Percentiles rank a stretch among this genome's conserved stretches.
phyloP scores from a whole-genome alignment of 2,888 invertebrate genomes.

The Drosophila anomalata region DNA sequence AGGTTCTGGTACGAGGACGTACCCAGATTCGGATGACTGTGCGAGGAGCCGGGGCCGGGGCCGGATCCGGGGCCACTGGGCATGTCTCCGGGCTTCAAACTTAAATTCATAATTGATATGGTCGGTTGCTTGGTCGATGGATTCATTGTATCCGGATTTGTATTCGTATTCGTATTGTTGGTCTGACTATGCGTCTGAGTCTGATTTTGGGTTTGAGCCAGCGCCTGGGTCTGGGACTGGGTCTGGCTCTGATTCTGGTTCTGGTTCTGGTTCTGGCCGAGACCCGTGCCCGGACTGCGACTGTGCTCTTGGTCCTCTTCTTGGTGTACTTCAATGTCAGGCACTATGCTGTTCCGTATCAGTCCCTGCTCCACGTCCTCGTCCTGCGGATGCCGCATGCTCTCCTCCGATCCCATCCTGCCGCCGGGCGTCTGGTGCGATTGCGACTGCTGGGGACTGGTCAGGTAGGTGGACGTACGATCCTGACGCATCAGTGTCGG shows the following conservation, averaged over 20 bases:
- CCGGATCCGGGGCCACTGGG: conserved; percentile 8
- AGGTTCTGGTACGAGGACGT: conserved; percentile 85
- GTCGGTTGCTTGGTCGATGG: conserved; percentile 85
- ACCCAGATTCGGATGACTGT: conserved; percentile 71
- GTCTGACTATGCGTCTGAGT: conserved; percentile 7
- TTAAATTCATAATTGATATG: conserved; percentile 84
- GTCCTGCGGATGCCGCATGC: conserved; percentile 85
- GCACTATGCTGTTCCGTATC: conserved; percentile 81
- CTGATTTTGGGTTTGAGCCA: neutral
- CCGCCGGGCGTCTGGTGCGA: conserved; percentile 83
- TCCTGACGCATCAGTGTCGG: conserved; percentile 94
- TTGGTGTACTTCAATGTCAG: conserved; percentile 85
- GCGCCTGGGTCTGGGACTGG: neutral
- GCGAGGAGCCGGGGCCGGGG: conserved; percentile 6
- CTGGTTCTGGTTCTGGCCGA: conserved; percentile 37
- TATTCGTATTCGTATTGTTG: conserved; percentile 46
- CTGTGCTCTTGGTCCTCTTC: conserved; percentile 78
- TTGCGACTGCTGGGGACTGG: conserved; percentile 86
- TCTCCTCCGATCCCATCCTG: conserved; percentile 91
- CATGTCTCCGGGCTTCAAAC: conserved; percentile 66
- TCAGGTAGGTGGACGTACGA: conserved; percentile 90
- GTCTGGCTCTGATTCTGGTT: neutral
- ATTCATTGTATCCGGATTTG: conserved; percentile 8
- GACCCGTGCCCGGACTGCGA: conserved; percentile 55
- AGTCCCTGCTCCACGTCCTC: conserved; percentile 83